Evolutionary conservation across 2,113 vertebrate genomes (phyloP).

Genomic region (Cyanoderma ruficeps): DNA sequence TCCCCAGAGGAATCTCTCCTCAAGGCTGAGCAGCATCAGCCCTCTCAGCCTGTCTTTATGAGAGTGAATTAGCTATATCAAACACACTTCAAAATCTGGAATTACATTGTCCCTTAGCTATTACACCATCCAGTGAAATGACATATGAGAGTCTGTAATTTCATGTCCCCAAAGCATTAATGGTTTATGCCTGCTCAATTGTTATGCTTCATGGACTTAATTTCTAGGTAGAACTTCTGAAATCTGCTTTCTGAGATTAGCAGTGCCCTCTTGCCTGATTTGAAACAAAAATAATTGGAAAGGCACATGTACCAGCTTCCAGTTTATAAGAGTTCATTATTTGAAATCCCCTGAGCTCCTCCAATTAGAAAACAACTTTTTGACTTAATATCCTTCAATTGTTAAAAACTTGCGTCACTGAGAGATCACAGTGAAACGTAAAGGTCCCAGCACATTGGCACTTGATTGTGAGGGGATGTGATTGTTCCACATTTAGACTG

Average conservation of each 20-base stretch:
- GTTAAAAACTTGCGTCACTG: constrained; percentile 93
- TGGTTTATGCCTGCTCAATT: neutral
- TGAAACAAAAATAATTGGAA: constrained; percentile 78
- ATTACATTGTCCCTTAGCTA: constrained; percentile 28
- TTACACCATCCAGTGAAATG: constrained; percentile 24
- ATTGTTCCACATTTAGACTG: constrained; percentile 91
- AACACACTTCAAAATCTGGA: neutral
- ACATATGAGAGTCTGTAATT: constrained; percentile 11
- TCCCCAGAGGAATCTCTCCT: neutral
- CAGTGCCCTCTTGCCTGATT: constrained; percentile 76
- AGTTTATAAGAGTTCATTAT: constrained; percentile 80
- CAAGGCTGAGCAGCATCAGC: neutral
- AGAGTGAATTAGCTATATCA: neutral
- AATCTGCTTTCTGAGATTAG: constrained; percentile 77
- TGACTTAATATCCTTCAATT: constrained; percentile 98
- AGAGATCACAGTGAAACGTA: constrained; percentile 76
- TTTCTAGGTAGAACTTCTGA: constrained; percentile 68
- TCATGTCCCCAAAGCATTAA: constrained; percentile 20
- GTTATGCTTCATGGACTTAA: neutral
- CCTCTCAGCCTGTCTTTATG: neutral
- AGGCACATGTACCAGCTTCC: constrained; percentile 82
- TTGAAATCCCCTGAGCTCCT: constrained; percentile 79
- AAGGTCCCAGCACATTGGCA: constrained; percentile 77
- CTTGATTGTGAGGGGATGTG: constrained; percentile 86
- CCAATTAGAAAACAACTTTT: constrained; percentile 85